Conservation (phyloP, 2,888 invertebrate species). For the Mimas tiliae region DNA sequence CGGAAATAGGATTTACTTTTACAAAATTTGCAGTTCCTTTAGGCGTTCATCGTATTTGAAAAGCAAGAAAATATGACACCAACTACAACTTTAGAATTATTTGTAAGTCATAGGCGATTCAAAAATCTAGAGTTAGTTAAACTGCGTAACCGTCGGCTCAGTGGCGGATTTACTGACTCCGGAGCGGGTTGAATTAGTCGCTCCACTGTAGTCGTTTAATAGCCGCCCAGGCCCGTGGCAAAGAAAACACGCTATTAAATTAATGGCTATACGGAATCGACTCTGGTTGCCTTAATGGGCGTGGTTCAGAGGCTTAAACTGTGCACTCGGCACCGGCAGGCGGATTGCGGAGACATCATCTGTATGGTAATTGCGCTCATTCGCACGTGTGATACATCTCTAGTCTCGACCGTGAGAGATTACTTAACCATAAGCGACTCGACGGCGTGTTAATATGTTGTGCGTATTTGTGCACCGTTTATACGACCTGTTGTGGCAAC, state of each 20-base stretch:
- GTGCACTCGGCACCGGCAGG: constrained; percentile 37
- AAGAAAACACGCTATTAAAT: constrained; percentile 75
- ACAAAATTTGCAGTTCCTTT: too few relatives aligned
- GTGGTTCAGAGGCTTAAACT: constrained; percentile 39
- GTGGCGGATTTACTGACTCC: constrained; percentile 34
- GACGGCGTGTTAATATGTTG: constrained; percentile 41
- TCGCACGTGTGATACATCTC: constrained; percentile 54
- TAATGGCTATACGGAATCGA: constrained; percentile 64
- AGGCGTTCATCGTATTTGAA: too few relatives aligned
- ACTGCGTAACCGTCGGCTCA: constrained; percentile 47
- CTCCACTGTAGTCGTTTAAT: constrained; percentile 60
- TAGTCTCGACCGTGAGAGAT: constrained; percentile 44
- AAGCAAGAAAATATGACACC: not conserved
- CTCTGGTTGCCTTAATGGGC: constrained; percentile 45
- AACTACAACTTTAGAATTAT: constrained; percentile 26
- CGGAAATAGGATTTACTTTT: too few relatives aligned
- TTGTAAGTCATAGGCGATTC: constrained; percentile 46
- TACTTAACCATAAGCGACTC: constrained; percentile 45
- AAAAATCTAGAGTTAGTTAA: constrained; percentile 62
- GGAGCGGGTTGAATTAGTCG: constrained; percentile 60
- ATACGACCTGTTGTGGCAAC: constrained; percentile 32
- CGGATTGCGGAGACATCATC: constrained; percentile 62
- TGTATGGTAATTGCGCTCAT: constrained; percentile 68
- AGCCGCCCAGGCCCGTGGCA: constrained; percentile 49
- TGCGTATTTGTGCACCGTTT: constrained; percentile 30